phyloP scores from a whole-genome alignment of 2,888 invertebrate genomes.

The Penaeus monodon region DNA sequence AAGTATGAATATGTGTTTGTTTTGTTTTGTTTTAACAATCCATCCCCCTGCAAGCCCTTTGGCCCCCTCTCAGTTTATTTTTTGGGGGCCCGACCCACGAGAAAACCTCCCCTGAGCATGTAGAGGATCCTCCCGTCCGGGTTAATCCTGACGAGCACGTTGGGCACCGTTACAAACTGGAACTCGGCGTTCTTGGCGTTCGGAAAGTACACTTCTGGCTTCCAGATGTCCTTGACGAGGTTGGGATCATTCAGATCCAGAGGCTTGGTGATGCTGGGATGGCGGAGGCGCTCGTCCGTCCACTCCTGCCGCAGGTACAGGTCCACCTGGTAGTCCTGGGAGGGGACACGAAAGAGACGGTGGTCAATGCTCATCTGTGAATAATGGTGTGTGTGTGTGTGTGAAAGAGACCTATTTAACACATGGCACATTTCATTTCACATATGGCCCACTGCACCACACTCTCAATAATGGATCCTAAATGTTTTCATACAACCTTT shows the following conservation, averaged over 20 bases:
- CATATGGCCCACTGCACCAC: too few species aligned
- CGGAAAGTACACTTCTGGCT: conserved; percentile 72
- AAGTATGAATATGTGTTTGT: too few species aligned
- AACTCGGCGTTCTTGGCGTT: conserved; percentile 73
- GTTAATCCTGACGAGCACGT: conserved; percentile 72
- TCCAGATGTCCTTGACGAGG: conserved; percentile 72
- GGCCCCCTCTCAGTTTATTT: too few species aligned
- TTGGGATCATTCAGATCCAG: conserved; percentile 72
- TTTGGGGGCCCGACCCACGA: too few species aligned
- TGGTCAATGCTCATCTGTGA: too few species aligned
- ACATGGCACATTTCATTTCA: too few species aligned
- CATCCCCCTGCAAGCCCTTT: too few species aligned
- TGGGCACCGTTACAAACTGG: conserved; percentile 73
- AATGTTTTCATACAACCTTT: too few species aligned
- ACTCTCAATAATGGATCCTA: too few species aligned
- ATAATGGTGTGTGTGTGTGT: too few species aligned
- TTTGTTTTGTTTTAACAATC: too few species aligned
- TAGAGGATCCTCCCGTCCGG: conserved; percentile 72
- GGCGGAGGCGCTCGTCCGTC: conserved; percentile 71
- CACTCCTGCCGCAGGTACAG: conserved; percentile 72
- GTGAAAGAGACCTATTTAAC: too few species aligned
- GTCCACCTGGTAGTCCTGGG: conserved; percentile 73
- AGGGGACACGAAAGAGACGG: neutral
- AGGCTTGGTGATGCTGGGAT: conserved; percentile 70
- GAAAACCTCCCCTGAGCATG: conserved; percentile 70